Evolutionary conservation across 2,113 vertebrate genomes (phyloP).

Genomic region (Bos indicus): DNA sequence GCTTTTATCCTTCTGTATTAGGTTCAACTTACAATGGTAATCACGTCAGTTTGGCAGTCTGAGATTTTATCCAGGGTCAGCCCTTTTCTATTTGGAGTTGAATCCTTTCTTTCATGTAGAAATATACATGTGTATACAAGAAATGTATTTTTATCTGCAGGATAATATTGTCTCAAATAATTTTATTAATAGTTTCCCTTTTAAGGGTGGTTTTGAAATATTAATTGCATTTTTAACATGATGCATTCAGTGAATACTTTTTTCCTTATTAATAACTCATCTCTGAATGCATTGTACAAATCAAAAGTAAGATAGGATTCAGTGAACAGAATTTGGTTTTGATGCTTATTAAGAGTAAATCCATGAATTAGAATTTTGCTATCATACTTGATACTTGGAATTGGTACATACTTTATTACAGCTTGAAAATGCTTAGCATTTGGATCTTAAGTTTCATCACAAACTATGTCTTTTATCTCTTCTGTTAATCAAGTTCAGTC

Average conservation of each 20-base stretch:
- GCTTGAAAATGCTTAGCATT: slow-evolving; percentile 60
- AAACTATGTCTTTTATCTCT: slow-evolving; percentile 65
- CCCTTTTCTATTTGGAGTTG: slow-evolving; percentile 52
- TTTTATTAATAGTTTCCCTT: slow-evolving; percentile 56
- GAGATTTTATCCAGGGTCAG: slow-evolving; percentile 53
- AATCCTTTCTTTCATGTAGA: slow-evolving; percentile 67
- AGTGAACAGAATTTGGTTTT: slow-evolving; percentile 62
- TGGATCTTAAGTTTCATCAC: slow-evolving; percentile 62
- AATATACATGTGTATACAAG: slow-evolving; percentile 62
- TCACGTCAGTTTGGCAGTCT: slow-evolving; percentile 44
- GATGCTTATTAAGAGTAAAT: slow-evolving; percentile 60
- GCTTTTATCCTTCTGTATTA: slow-evolving; percentile 46
- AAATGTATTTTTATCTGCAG: slow-evolving; percentile 71
- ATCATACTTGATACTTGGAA: slow-evolving; percentile 66
- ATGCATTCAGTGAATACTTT: slow-evolving; percentile 53
- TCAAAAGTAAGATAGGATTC: slow-evolving; percentile 55
- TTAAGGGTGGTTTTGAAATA: slow-evolving; percentile 64
- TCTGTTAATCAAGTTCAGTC: slow-evolving; percentile 61
- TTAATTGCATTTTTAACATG: slow-evolving; percentile 60
- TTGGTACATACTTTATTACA: slow-evolving; percentile 65
- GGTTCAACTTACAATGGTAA: slow-evolving; percentile 42
- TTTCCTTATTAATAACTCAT: slow-evolving; percentile 28
- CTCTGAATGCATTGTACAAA: slow-evolving; percentile 60
- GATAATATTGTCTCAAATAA: slow-evolving; percentile 57
- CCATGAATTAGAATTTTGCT: slow-evolving; percentile 60